These are phyloP conservation scores for Eulemur rufifrons DNA, from an alignment of 2,113 vertebrate genomes.

Conservation along the genomic window DNA sequence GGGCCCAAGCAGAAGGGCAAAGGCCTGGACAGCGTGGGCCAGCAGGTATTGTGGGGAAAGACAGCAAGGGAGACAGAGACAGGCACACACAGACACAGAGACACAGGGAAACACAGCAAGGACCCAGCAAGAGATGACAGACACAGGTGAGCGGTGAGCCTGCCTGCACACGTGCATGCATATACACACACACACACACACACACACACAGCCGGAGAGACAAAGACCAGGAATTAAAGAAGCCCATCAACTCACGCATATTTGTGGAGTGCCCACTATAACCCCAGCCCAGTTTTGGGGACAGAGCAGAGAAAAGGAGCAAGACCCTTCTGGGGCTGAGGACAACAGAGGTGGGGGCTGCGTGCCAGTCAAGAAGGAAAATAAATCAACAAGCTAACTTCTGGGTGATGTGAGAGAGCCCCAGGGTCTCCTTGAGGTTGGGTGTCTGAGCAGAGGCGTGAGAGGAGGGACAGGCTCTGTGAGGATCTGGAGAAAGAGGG, in stretches of 20 bases:
- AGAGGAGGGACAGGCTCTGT: background rate
- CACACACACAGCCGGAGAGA: background rate
- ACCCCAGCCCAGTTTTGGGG: background rate
- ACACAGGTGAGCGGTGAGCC: background rate
- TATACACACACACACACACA: background rate
- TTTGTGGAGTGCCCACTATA: background rate
- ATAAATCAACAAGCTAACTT: background rate
- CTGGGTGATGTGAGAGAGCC: background rate
- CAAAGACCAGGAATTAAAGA: background rate
- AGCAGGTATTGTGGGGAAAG: background rate
- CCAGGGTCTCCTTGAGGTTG: background rate
- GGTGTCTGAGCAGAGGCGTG: background rate
- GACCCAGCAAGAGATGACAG: background rate
- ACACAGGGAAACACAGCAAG: background rate
- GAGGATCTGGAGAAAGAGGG: background rate
- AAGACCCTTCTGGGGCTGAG: background rate
- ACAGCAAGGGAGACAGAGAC: background rate
- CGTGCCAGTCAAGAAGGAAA: background rate
- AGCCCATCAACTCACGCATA: background rate
- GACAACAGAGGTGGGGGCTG: background rate
- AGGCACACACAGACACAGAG: background rate
- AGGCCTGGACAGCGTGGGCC: background rate
- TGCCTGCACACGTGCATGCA: no score
- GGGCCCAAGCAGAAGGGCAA: constrained; percentile 61
- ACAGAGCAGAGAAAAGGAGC: background rate